phyloP scores from a whole-genome alignment of 2,797 vertebrate genomes.

The Centropyge bicolor region DNA sequence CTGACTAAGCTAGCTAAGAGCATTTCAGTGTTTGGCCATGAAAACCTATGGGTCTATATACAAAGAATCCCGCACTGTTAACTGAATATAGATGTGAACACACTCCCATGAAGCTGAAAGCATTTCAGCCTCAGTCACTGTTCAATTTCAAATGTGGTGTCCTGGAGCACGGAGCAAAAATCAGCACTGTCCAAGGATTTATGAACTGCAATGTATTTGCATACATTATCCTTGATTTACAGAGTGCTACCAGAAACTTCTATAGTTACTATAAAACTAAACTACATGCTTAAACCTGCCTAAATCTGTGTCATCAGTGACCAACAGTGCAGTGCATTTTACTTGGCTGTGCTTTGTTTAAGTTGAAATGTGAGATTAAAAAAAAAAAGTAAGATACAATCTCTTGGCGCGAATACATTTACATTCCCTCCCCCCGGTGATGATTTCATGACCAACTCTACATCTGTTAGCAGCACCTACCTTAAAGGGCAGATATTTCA shows the following conservation, averaged over 20 bases:
- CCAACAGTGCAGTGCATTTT: not conserved
- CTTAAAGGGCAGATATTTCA: constrained; percentile 57
- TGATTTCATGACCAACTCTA: constrained; percentile 49
- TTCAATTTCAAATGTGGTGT: constrained; percentile 19
- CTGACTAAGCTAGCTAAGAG: not conserved
- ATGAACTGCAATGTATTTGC: constrained; percentile 17
- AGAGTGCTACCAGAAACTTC: not conserved
- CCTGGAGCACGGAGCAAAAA: not conserved
- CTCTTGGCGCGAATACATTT: constrained; percentile 12
- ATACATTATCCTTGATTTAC: constrained; percentile 28
- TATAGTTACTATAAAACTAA: constrained; percentile 15
- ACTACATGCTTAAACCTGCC: not conserved
- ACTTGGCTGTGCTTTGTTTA: constrained; percentile 3
- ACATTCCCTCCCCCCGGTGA: constrained; percentile 36
- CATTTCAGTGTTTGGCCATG: not conserved
- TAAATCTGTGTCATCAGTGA: constrained; percentile 9
- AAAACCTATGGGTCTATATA: not conserved
- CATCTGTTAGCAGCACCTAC: constrained; percentile 49
- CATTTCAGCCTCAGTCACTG: not conserved
- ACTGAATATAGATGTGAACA: not conserved
- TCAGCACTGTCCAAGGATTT: constrained; percentile 12
- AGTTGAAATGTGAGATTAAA: constrained; percentile 22
- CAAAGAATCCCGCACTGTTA: not conserved
- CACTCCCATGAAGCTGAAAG: not conserved
- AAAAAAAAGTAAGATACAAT: constrained; percentile 18